Evolutionary conservation across 2,113 vertebrate species (phyloP), one percentile per base, ranked within the genome.

Genomic region (Melierax canorus): DNA sequence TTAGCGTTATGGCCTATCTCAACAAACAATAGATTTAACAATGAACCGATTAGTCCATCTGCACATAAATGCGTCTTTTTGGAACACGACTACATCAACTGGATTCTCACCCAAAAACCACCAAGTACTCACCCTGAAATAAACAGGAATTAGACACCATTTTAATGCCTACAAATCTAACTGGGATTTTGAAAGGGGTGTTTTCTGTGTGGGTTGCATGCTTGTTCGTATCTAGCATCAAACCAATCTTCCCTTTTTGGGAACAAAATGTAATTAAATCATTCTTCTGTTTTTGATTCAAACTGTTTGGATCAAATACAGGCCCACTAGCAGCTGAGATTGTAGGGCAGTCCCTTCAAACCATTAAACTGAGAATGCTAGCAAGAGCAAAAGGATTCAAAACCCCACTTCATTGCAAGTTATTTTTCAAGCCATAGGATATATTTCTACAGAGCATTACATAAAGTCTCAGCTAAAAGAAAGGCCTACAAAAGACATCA

Each of bases 21-120:
- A 75, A 56, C 20, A 43, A 75, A 72, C 53, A 92, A 81, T 0
- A 92, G 26, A 90, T 83, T 43, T 74, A 92, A 73, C 29, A 79
- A 48, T 36, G 36, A 93, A 79, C 14, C 8, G 13, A 32, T 87
- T 53, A 29, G 36, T 32, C 19, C 27, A 59, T 11, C 38, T 71
- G 45, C 1, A 0, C 7, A 6, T 10, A 72, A 67, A 53, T 4
- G 14, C 0, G 1, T 14, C 11, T 55, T 85, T 58, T 86, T 78
- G 41, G 38, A 88, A 62, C 0, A 0, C n/a, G 63, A 19, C 55
- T 71, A 5, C 14, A 51, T 64, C 55, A 74, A 10, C 14, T 63
- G 38, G 10, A 56, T 89, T 74, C 48, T 78, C 62, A 88, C 17
- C 45, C 41, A 74, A 80, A 55, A 15, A 32, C 45, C 45, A 77